These are phyloP conservation scores for Merluccius polli DNA, from an alignment of 2,797 vertebrate genomes.

Conservation along the genomic window DNA sequence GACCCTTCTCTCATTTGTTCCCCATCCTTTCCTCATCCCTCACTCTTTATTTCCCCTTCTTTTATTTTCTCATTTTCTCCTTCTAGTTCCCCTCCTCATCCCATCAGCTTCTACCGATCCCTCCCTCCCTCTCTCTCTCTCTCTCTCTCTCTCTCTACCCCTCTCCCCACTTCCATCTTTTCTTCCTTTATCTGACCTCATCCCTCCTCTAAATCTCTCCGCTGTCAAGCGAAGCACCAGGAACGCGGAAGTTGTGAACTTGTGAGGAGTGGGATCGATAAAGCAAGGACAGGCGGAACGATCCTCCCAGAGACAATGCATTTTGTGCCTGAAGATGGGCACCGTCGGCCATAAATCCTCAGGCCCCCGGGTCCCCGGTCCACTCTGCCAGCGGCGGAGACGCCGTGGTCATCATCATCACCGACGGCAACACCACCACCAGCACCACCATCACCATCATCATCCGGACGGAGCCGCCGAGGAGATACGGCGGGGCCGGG, in stretches of 20 bases:
- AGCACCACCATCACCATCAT: conserved; percentile 41
- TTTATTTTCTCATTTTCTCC: conserved; percentile 38
- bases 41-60: conserved; percentile 18
- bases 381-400: not conserved
- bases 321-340: conserved; percentile 59
- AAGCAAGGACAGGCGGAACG: conserved; percentile 73
- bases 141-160: not conserved
- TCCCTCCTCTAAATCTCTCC: conserved; percentile 74
- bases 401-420: not conserved
- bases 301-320: conserved; percentile 66
- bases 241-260: conserved; percentile 77
- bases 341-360: conserved; percentile 69
- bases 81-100: conserved; percentile 16
- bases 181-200: conserved; percentile 70
- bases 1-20: conserved; percentile 20
- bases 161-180: not conserved
- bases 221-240: conserved; percentile 69
- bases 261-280: conserved; percentile 74
- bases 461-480: not conserved
- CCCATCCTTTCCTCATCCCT: conserved; percentile 26
- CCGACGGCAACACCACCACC: conserved; percentile 23
- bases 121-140: not conserved
- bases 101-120: not conserved
- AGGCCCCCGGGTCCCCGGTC: conserved; percentile 1
- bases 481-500: no score